Percentiles rank a stretch among this genome's conserved stretches.
phyloP scores from a whole-genome alignment of 2,113 vertebrate species.

The Chaenocephalus aceratus region DNA sequence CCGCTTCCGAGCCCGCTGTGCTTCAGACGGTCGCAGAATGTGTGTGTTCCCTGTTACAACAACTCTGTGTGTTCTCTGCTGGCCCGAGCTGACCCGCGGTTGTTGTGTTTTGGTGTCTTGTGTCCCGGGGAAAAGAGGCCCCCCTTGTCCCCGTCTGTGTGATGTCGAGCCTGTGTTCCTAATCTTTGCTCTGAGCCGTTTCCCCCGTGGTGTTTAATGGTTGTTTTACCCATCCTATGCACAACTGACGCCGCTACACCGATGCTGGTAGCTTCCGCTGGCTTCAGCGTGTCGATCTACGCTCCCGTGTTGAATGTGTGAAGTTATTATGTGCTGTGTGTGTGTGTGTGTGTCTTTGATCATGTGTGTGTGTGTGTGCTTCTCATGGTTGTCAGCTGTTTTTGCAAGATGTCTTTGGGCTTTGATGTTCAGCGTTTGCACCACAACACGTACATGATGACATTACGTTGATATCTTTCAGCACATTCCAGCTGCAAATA shows the following conservation, averaged over 20 bases:
- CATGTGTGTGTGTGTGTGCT: constrained; percentile 6
- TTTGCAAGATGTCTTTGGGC: background rate
- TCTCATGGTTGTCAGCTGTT: background rate
- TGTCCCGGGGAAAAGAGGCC: background rate
- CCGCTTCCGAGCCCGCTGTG: constrained; percentile 20
- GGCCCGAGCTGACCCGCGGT: constrained; percentile 7
- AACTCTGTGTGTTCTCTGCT: background rate
- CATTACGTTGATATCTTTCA: too few species aligned
- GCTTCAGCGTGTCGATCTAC: constrained; percentile 17
- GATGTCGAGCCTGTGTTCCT: constrained; percentile 12
- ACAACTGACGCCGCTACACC: background rate
- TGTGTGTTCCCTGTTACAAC: background rate
- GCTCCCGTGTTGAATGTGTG: background rate
- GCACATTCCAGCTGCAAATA: background rate
- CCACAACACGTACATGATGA: too few species aligned
- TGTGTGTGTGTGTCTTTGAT: background rate
- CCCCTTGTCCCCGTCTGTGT: background rate
- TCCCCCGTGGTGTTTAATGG: background rate
- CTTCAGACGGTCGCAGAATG: constrained; percentile 8
- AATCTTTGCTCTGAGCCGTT: constrained; percentile 4
- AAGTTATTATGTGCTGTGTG: background rate
- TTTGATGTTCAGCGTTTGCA: background rate
- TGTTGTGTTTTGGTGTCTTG: constrained; percentile 11
- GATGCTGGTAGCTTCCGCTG: constrained; percentile 22
- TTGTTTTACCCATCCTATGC: constrained; percentile 4